phyloP scores from a whole-genome alignment of 2,113 vertebrate genomes.

The Glaucidium brasilianum region DNA sequence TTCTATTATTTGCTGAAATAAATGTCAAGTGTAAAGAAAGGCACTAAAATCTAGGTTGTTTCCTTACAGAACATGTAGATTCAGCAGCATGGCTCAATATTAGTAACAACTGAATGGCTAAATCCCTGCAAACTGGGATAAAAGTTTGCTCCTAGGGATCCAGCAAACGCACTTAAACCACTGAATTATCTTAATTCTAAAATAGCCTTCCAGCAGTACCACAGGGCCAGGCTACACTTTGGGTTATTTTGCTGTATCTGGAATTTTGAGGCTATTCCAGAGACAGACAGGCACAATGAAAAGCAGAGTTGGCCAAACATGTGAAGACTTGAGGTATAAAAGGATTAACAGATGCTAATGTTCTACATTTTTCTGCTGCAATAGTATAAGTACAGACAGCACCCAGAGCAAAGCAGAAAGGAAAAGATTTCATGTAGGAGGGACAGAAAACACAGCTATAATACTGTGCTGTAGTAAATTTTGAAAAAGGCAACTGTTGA shows the following conservation, averaged over 20 bases:
- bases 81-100: slow-evolving; percentile 25
- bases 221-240: not conserved
- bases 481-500: not conserved
- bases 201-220: not conserved
- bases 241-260: slow-evolving; percentile 6
- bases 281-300: not conserved
- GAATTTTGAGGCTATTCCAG: slow-evolving; percentile 30
- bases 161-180: not conserved
- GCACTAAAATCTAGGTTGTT: slow-evolving; percentile 29
- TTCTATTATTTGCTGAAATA: not conserved
- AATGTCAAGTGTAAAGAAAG: not conserved
- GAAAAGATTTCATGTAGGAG: not conserved
- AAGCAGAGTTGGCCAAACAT: slow-evolving; percentile 9
- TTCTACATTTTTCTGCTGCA: slow-evolving; percentile 9
- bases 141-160: slow-evolving; percentile 44
- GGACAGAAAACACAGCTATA: not conserved
- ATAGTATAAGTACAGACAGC: not conserved
- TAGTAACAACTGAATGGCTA: slow-evolving; percentile 28
- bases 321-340: slow-evolving; percentile 27
- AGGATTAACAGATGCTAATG: slow-evolving; percentile 43
- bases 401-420: not conserved
- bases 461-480: not conserved
- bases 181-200: slow-evolving; percentile 17
- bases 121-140: slow-evolving; percentile 40
- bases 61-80: slow-evolving; percentile 31